Evolutionary conservation across 2,113 vertebrate species (phyloP).

Genomic region (Myodes glareolus): DNA sequence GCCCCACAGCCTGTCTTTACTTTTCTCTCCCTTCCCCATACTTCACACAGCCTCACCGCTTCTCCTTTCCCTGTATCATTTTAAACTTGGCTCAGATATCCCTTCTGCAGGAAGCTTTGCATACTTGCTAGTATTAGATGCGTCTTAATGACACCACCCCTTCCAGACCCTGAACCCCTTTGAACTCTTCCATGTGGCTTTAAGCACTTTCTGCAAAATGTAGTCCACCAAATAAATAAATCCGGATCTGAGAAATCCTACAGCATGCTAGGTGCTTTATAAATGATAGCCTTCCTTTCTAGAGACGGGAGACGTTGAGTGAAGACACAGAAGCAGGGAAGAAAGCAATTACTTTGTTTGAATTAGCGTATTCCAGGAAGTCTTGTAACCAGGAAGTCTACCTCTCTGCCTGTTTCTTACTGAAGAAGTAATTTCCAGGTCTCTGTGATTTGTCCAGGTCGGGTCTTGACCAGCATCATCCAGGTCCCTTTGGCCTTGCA

Average conservation of each 20-base stretch:
- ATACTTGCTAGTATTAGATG: background rate
- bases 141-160: background rate
- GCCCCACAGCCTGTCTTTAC: background rate
- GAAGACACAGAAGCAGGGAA: background rate
- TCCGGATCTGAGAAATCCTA: background rate
- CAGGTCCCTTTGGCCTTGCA: background rate
- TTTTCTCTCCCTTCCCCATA: background rate
- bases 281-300: background rate
- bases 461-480: background rate
- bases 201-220: background rate
- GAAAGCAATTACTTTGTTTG: slow-evolving; percentile 11
- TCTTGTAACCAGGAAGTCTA: background rate
- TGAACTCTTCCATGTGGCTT: background rate
- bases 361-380: background rate
- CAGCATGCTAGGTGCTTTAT: background rate
- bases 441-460: background rate
- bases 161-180: no score
- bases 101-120: background rate
- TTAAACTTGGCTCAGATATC: background rate
- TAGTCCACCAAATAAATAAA: background rate
- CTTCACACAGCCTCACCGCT: background rate
- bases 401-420: background rate
- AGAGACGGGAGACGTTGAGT: background rate
- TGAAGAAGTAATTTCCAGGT: background rate
- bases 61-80: background rate